phyloP scores from a whole-genome alignment of 2,888 invertebrate species.

The Sinhomidia bicolor region DNA sequence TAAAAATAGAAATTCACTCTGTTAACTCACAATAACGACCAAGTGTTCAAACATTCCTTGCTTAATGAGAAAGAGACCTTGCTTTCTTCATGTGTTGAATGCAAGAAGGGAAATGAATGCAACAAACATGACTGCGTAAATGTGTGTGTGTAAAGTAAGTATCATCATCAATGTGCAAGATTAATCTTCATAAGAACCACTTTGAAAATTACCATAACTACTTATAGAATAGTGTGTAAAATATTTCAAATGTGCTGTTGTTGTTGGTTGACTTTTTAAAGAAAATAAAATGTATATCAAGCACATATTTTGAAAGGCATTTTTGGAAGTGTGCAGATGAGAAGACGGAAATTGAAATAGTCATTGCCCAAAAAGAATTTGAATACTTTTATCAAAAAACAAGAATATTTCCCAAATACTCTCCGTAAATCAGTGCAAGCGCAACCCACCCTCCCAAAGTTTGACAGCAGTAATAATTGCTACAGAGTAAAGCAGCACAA shows the following conservation, averaged over 20 bases:
- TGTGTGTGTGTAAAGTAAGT: background rate
- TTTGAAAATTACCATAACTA: constrained; percentile 42
- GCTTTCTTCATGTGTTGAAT: background rate
- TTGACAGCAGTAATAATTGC: constrained; percentile 63
- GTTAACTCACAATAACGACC: background rate
- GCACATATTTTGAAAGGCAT: constrained; percentile 3
- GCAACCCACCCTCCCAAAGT: constrained; percentile 65
- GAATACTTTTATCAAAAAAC: constrained; percentile 64
- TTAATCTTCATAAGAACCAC: constrained; percentile 43
- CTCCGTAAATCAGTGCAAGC: constrained; percentile 70
- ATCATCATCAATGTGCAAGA: constrained; percentile 35
- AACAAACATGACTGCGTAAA: too few species aligned
- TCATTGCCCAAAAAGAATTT: constrained; percentile 29
- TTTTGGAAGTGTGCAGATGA: constrained; percentile 32
- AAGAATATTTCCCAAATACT: constrained; percentile 55
- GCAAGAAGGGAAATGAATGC: background rate
- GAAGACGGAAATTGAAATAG: constrained; percentile 7
- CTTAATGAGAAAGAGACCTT: constrained; percentile 34
- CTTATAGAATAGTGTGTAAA: constrained; percentile 10
- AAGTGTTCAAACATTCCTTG: constrained; percentile 9
- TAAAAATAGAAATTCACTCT: constrained; percentile 42
- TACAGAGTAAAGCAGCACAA: too few species aligned
- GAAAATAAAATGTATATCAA: background rate
- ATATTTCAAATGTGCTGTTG: background rate
- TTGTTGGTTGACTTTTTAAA: background rate